phyloP scores from a whole-genome alignment of 2,888 invertebrate species.

The Chloromyia formosa region DNA sequence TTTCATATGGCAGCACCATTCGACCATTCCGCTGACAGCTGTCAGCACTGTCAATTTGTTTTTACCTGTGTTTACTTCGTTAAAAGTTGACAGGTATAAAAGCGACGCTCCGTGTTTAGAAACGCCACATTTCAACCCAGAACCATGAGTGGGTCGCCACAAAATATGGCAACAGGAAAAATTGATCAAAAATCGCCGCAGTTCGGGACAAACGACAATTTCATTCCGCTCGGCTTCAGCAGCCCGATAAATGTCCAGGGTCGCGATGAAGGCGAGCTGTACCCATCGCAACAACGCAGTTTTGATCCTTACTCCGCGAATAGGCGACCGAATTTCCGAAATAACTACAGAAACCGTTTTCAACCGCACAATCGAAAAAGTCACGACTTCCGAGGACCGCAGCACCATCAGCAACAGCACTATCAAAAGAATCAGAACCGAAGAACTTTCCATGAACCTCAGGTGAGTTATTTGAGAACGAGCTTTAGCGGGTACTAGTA shows the following conservation, averaged over 20 bases:
- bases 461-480: no score
- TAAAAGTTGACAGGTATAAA: no score
- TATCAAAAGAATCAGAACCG: not conserved
- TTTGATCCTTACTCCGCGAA: conserved; percentile 4
- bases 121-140: no score
- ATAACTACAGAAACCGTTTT: not conserved
- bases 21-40: not conserved
- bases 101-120: no score
- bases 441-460: not conserved
- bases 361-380: conserved; percentile 9
- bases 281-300: conserved; percentile 22
- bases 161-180: not conserved
- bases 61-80: not conserved
- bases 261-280: not conserved
- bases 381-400: not conserved
- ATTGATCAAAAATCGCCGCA: conserved; percentile 7
- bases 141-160: conserved; percentile 30
- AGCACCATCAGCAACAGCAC: conserved; percentile 24
- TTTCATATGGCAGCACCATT: not conserved
- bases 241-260: conserved; percentile 25
- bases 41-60: not conserved
- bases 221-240: conserved; percentile 40
- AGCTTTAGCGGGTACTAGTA: no score
- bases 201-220: conserved; percentile 9
- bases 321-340: not conserved